These are phyloP conservation scores for Tachycineta bicolor DNA, from an alignment of 2,113 vertebrate genomes.

Conservation along the genomic window DNA sequence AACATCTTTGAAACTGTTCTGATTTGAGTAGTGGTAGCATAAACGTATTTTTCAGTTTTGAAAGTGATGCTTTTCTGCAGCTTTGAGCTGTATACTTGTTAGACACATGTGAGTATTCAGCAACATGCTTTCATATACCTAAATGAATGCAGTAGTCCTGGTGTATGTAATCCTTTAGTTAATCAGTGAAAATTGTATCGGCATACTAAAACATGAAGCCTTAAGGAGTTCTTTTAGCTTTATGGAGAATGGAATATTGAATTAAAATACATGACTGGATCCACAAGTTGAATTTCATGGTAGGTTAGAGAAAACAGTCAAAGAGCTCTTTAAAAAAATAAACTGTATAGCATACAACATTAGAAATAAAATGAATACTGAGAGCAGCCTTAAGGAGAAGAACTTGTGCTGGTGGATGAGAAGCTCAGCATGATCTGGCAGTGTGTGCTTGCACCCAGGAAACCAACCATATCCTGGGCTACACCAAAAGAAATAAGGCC, in stretches of 20 bases:
- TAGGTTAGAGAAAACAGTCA: background rate
- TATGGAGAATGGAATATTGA: background rate
- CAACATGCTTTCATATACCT: background rate
- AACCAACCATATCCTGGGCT: background rate
- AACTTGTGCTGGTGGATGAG: background rate
- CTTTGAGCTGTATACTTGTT: background rate
- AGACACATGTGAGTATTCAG: background rate
- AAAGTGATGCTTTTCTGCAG: background rate
- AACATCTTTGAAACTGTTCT: background rate
- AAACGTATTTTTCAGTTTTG: background rate
- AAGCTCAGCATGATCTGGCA: background rate
- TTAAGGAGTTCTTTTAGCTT: background rate
- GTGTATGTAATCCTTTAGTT: background rate
- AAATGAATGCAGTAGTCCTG: background rate
- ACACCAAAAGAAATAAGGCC: background rate
- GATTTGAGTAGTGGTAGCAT: background rate
- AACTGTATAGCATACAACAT: background rate
- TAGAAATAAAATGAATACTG: background rate
- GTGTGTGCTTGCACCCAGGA: fast-evolving
- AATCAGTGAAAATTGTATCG: background rate
- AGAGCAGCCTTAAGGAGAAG: background rate
- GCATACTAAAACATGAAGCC: background rate
- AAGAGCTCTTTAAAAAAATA: background rate
- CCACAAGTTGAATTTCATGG: background rate
- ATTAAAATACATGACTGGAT: background rate